phyloP scores from a whole-genome alignment of 2,888 invertebrate species.

The Villa cingulata region DNA sequence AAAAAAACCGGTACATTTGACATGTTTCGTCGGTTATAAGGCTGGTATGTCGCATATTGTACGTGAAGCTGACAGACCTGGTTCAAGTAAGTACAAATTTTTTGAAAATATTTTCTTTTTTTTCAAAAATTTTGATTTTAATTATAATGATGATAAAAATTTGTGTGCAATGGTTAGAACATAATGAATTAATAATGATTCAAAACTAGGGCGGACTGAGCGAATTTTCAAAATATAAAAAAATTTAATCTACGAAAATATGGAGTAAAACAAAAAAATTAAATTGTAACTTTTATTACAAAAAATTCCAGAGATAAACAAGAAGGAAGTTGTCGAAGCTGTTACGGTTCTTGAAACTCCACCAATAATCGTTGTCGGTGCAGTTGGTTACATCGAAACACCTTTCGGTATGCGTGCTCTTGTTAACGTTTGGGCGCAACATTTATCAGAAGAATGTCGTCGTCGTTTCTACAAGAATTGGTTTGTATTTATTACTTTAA shows the following conservation, averaged over 20 bases:
- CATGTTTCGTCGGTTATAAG: conserved; percentile 96
- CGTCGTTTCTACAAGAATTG: conserved; percentile 99
- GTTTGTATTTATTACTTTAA: conserved; percentile 53
- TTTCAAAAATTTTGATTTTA: neutral
- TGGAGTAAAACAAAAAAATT: no score
- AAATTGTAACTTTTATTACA: neutral
- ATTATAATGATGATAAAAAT: conserved; percentile 12
- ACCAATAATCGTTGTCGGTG: conserved; percentile 94
- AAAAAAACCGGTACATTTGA: conserved; percentile 91
- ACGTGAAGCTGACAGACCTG: conserved; percentile 95
- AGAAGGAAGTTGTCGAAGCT: conserved; percentile 98
- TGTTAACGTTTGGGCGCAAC: conserved; percentile 97
- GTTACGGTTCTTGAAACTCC: conserved; percentile 97
- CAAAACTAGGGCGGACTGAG: conserved; percentile 41
- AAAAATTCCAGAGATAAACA: conserved; percentile 76
- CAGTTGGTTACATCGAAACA: conserved; percentile 97
- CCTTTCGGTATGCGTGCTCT: conserved; percentile 91
- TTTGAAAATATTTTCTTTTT: no score
- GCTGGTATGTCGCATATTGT: conserved; percentile 99
- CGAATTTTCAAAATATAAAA: no score
- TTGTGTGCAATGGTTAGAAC: conserved; percentile 13
- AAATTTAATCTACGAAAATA: no score
- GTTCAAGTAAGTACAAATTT: conserved; percentile 71
- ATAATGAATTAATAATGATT: conserved; percentile 25
- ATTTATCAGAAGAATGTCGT: conserved; percentile 95